A percentile compares a stretch with the other conserved stretches of the same genome.
These are phyloP conservation scores for Platalea minor DNA, from an alignment of 2,797 vertebrate genomes.

Conservation along the genomic window DNA sequence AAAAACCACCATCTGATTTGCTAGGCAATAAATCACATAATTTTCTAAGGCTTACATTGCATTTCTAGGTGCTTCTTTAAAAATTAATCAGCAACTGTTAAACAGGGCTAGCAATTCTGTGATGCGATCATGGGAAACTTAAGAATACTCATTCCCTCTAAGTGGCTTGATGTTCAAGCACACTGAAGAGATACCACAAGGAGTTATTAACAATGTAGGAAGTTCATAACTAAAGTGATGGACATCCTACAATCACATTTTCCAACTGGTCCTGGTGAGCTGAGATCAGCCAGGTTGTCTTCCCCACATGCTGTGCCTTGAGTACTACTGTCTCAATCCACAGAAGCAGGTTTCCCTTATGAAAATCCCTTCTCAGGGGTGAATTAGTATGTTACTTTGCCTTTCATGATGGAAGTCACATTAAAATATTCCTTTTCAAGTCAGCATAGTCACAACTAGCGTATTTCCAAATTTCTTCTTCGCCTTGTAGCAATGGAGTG, in stretches of 20 bases:
- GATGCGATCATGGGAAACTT: neutral
- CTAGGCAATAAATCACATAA: neutral
- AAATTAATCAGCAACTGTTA: neutral
- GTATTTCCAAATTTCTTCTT: neutral
- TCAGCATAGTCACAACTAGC: neutral
- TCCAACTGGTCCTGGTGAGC: neutral
- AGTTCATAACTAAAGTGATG: neutral
- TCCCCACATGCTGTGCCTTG: neutral
- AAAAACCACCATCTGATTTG: neutral
- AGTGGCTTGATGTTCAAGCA: neutral
- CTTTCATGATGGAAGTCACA: neutral
- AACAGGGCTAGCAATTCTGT: neutral
- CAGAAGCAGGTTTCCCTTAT: neutral
- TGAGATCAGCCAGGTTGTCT: neutral
- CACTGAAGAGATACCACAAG: neutral
- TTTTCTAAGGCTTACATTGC: neutral
- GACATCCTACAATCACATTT: neutral
- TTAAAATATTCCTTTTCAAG: neutral
- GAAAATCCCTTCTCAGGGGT: neutral
- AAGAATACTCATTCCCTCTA: neutral
- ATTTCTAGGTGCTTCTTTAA: neutral
- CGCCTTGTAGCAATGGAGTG: neutral
- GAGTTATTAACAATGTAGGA: neutral
- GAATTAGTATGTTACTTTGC: neutral
- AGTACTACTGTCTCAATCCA: neutral